Base-by-base conservation (phyloP, 2,888 invertebrate genomes). In the Drymonia ruficornis region DNA sequence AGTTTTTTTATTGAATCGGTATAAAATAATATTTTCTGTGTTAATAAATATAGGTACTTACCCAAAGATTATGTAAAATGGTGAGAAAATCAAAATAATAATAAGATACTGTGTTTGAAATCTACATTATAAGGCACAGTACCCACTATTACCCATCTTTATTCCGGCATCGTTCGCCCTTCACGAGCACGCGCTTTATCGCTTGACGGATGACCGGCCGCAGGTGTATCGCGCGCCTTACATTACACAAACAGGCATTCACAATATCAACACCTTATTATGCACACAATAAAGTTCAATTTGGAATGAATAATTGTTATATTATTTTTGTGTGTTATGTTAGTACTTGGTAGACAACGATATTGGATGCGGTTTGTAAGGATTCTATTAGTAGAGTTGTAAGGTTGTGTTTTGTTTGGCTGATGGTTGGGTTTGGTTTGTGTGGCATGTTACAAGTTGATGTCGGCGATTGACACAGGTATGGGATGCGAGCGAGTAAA, bases 401-500 rank as follows among this genome's bases (percentile, higher is more conserved):
- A 65, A 44, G 52, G 59, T 46, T 50, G 8, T 16, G 49, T 63
- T 70, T 60, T 18, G 43, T 11, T 18, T 48, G 31, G 3, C 1
- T n/a, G 1, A 9, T 0, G 12, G 23, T 0, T n/a, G n/a, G 13
- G 31, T 42, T 23, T 31, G 28, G 23, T 49, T 44, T 53, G 40
- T 47, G 46, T 49, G 29, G 31, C 56, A 56, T 64, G 62, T 67
- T 63, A 71, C 71, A 67, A 65, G 60, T 68, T 74, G 70, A 78
- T 76, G 65, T 68, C 62, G 67, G 59, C 70, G 73, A 83, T 80
- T 78, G 83, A 82, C 83, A 80, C 69, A 72, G 81, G 79, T 81
- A 74, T 68, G 73, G 67, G 69, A 63, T 63, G 63, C 47, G 29
- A 61, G 61, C 63, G 67, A 61, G 62, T 61, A 61, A 70, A 62